Conservation (phyloP, 2,888 invertebrate species). For the Andrena bicolor region DNA sequence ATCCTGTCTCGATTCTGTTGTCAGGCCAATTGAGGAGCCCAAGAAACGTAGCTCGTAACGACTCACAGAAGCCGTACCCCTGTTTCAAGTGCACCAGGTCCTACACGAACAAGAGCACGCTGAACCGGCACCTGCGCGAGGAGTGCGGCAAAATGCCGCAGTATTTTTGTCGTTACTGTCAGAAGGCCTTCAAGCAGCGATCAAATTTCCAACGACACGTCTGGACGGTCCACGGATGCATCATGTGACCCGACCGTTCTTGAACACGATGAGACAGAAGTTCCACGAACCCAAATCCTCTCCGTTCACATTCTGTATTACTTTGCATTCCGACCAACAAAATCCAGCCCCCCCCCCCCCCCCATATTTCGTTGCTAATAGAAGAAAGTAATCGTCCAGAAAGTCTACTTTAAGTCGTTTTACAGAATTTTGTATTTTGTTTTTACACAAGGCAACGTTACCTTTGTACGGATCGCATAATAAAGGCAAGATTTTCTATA, state of each 20-base stretch:
- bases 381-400: neutral
- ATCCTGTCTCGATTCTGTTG: conserved; percentile 55
- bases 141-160: conserved; percentile 82
- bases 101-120: conserved; percentile 88
- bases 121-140: conserved; percentile 82
- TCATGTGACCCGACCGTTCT: conserved; percentile 24
- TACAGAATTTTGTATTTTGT: neutral
- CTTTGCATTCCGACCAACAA: too few relatives aligned
- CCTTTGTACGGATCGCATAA: conserved; percentile 28
- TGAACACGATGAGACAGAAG: neutral
- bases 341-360: too few relatives aligned
- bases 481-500: conserved; percentile 39
- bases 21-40: conserved; percentile 40
- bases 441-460: neutral
- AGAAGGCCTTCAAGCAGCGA: conserved; percentile 78
- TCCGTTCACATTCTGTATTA: neutral
- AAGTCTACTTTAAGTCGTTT: neutral
- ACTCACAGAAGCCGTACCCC: conserved; percentile 58
- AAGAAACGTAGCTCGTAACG: conserved; percentile 43
- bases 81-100: conserved; percentile 78
- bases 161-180: conserved; percentile 80
- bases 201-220: conserved; percentile 80
- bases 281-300: neutral
- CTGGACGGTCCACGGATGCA: conserved; percentile 74
- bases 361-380: too few relatives aligned